Conservation (phyloP, 2,888 invertebrate genomes). For the Ophion ventricosus region DNA sequence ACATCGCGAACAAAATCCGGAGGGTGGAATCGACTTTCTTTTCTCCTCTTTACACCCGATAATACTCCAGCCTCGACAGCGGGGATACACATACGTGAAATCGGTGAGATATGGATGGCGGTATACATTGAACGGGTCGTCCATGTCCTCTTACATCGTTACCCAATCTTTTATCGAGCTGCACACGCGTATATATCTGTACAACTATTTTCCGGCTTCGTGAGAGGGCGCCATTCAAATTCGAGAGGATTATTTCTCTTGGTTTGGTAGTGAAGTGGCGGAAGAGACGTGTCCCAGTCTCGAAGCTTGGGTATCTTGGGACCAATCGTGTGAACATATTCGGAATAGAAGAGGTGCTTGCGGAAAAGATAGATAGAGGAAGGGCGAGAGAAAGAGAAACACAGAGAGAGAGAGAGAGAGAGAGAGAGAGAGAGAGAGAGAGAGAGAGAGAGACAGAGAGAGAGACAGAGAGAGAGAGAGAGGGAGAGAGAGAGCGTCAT, state of each 20-base stretch:
- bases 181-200: conserved; percentile 30
- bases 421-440: conserved; percentile 19
- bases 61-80: conserved; percentile 38
- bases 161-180: conserved; percentile 67
- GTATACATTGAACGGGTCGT: conserved; percentile 57
- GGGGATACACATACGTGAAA: conserved; percentile 41
- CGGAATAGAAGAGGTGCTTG: conserved; percentile 26
- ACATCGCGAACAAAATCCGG: conserved; percentile 5
- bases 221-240: conserved; percentile 55
- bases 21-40: conserved; percentile 32
- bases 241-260: conserved; percentile 59
- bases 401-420: too few species aligned
- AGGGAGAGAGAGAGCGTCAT: conserved; percentile 40
- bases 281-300: conserved; percentile 30
- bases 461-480: conserved; percentile 3
- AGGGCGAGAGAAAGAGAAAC: too few species aligned
- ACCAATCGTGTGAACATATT: conserved; percentile 62
- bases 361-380: conserved; percentile 20
- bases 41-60: conserved; percentile 32
- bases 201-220: conserved; percentile 58
- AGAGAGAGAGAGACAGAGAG: too few species aligned
- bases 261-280: conserved; percentile 38
- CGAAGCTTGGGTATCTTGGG: conserved; percentile 50
- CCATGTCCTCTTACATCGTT: conserved; percentile 65
- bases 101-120: conserved; percentile 48